Base-by-base conservation (phyloP, 2,888 invertebrate species). In the Drosophila subsilvestris region DNA sequence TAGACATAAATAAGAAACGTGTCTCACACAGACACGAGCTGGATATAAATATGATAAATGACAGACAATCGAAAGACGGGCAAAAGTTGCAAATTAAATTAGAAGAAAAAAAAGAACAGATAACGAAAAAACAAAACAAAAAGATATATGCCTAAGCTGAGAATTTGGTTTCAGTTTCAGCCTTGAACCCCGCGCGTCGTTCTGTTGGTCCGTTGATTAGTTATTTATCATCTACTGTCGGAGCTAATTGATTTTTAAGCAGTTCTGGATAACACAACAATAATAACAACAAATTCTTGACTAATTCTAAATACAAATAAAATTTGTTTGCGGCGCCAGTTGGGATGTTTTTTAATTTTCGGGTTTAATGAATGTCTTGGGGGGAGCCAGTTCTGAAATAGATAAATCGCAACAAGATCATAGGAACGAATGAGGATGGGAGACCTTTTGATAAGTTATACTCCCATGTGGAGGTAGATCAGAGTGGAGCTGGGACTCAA, bases 31-130 rank as follows among this genome's bases (percentile, higher is more conserved):
- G 18, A 12, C 54, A 29, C 47, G 55, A 49, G 50, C 12, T 48
- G 37, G 27, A 43, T 48, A 66, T 55, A 74, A 65, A 79, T 71
- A 66, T 86, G 73, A 88, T 78, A 76, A 86, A 86, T 86, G 78
- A 51, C 12, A 14, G 56, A 18, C 42, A 53, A 54, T 25, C 54
- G 62, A 78, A 73, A 77, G 79, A 79, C 66, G 69, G 75, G 47
- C 63, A 48, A 67, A 43, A 85, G 66, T 63, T 69, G 81, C 70
- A 59, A 77, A 83, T 83, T 71, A 72, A 86, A 88, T 83, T 86
- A 79, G 1, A 47, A 53, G 32, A 51, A 59, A 54, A 61, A 10
- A 32, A 45, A 9, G 56, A 29, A 48, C 6, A 25, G 25, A 25
- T 6, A 43, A 18, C 49, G 17, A 57, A 48, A 45, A 42, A 58